phyloP scores from a whole-genome alignment of 1,140 invertebrate genomes.

The Macrosteles quadrilineatus region DNA sequence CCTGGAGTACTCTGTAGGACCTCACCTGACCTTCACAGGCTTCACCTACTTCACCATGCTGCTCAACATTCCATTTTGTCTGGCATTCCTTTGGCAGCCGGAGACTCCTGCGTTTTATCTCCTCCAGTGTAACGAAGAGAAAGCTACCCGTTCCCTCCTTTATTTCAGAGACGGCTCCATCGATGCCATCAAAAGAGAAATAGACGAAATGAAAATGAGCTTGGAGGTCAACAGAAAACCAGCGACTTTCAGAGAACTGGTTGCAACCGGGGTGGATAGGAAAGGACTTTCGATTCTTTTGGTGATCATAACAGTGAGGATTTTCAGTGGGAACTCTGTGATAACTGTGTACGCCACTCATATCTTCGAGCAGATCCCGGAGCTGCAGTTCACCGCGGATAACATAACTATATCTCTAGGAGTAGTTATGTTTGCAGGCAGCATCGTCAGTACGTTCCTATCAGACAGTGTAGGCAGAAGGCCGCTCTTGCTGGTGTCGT shows the following conservation, averaged over 20 bases:
- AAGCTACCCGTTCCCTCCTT: neutral
- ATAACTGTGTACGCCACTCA: slow-evolving; percentile 17
- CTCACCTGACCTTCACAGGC: neutral
- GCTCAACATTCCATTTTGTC: neutral
- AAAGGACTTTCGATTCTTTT: slow-evolving; percentile 4
- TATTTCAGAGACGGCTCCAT: neutral
- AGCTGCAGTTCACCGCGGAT: slow-evolving; percentile 27
- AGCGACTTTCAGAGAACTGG: neutral
- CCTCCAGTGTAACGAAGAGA: slow-evolving; percentile 6
- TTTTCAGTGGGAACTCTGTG: slow-evolving; percentile 17
- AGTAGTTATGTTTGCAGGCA: slow-evolving; percentile 48
- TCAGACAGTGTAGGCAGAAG: slow-evolving; percentile 55
- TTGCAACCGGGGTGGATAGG: neutral
- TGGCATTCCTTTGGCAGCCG: slow-evolving; percentile 14
- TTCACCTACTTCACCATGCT: slow-evolving; percentile 7
- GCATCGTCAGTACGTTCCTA: slow-evolving; percentile 48
- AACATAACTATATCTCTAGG: slow-evolving; percentile 34
- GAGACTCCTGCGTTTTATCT: slow-evolving; percentile 16
- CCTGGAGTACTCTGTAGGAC: slow-evolving; percentile 14
- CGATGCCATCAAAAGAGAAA: slow-evolving; percentile 12
- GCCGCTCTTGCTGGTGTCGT: slow-evolving; percentile 56
- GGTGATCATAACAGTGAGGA: neutral
- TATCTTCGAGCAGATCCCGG: neutral
- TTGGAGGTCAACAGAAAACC: slow-evolving; percentile 3
- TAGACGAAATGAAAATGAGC: slow-evolving; percentile 20